Base-by-base conservation (phyloP, 2,888 invertebrate species). In the Marronus borbonicus region DNA sequence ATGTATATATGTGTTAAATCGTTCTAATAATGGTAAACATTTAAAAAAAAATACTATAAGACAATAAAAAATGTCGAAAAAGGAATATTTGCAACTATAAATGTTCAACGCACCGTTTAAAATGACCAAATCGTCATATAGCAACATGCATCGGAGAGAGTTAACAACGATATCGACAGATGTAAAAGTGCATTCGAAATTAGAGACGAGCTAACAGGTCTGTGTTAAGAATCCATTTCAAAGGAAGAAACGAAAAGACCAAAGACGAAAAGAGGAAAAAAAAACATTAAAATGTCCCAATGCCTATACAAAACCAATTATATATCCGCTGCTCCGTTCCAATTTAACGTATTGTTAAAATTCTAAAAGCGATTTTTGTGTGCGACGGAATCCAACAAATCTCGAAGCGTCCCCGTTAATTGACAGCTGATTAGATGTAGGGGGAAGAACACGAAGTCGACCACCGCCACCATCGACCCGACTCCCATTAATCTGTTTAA, bases 351-450 rank as follows among this genome's bases (percentile, higher is more conserved):
- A 76, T 79, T 79, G 79, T 79, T 79, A 79, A 77, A 79, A 77
- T 79, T 79, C 79, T 79, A 77, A 70, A 52, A 70, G 31, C 76
- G 69, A 76, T 76, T 78, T 76, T 78, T 76, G 60, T 76, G 31
- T 64, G 80, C 78, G 31, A 72, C 79, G 76, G 82, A 82, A 83
- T 83, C 78, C 81, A 81, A 84, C 85, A 85, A 86, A 85, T 85
- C 85, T 80, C 81, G 78, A 83, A 81, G 82, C 83, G 83, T 85
- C 84, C 84, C 66, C 82, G 82, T 85, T 87, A 87, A 87, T 87
- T 87, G 87, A 87, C 87, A 87, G 86, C 85, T 84, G 87, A 87
- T 87, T 87, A 87, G 87, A 87, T 86, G 86, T 20, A 55, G 68
- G 75, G 60, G 24, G 44, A 49, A 64, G 50, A 20, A 64, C 64